Evolutionary conservation across 1,140 invertebrate genomes (phyloP).

Genomic region (Belonocnema kinseyi): DNA sequence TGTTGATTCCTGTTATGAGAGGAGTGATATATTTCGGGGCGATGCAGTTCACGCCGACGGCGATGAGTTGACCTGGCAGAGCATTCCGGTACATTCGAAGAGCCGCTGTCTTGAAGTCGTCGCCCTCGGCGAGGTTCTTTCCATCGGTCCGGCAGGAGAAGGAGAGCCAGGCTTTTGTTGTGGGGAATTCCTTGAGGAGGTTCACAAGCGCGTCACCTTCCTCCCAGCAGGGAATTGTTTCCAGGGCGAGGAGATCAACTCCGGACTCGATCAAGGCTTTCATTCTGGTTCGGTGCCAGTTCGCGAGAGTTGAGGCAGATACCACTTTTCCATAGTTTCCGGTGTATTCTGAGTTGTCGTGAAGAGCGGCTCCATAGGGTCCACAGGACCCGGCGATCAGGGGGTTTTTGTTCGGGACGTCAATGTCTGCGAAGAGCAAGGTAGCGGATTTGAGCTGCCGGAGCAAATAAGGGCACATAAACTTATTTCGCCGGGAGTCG

Average conservation of each 20-base stretch:
- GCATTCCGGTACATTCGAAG: slow-evolving; percentile 79
- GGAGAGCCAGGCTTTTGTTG: slow-evolving; percentile 86
- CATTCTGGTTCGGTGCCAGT: slow-evolving; percentile 90
- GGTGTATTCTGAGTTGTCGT: slow-evolving; percentile 94
- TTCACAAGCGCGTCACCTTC: slow-evolving; percentile 90
- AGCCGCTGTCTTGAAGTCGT: slow-evolving; percentile 81
- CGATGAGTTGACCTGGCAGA: slow-evolving; percentile 81
- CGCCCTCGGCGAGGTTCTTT: slow-evolving; percentile 83
- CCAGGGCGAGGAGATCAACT: slow-evolving; percentile 90
- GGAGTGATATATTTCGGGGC: slow-evolving; percentile 78
- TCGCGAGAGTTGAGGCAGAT: slow-evolving; percentile 80
- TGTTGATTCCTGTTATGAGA: slow-evolving; percentile 77
- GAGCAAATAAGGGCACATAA: too few species aligned
- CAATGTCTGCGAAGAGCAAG: not conserved
- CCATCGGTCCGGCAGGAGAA: slow-evolving; percentile 87
- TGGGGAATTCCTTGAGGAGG: slow-evolving; percentile 84
- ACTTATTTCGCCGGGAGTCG: too few species aligned
- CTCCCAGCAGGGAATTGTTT: slow-evolving; percentile 90
- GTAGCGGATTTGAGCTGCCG: too few species aligned
- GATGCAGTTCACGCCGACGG: slow-evolving; percentile 92
- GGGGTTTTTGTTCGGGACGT: slow-evolving; percentile 69
- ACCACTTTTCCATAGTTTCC: slow-evolving; percentile 88
- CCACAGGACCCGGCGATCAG: slow-evolving; percentile 91
- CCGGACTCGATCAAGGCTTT: slow-evolving; percentile 84
- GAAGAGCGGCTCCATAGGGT: slow-evolving; percentile 91